Evolutionary conservation across 2,888 invertebrate genomes (phyloP).

Genomic region (Synergus laeviventris): DNA sequence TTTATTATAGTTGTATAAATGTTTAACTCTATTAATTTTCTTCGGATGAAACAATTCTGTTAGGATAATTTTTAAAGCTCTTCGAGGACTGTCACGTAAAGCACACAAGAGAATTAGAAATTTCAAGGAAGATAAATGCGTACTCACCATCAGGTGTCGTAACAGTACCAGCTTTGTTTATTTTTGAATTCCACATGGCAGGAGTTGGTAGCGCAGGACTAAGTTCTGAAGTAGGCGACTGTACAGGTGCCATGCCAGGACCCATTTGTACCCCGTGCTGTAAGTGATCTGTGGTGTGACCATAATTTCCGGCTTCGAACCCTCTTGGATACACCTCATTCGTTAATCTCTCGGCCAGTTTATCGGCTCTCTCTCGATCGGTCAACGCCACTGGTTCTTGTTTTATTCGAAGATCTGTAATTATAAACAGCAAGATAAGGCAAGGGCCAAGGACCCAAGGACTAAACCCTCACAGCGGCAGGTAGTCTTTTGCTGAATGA

Average conservation of each 20-base stretch:
- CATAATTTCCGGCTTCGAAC: constrained; percentile 72
- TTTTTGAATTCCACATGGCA: constrained; percentile 79
- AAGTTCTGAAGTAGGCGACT: constrained; percentile 76
- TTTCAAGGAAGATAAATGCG: background rate
- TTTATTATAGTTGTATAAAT: too few relatives aligned
- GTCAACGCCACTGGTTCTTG: constrained; percentile 79
- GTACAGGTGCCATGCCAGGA: constrained; percentile 68
- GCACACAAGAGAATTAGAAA: too few relatives aligned
- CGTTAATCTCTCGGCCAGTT: constrained; percentile 69
- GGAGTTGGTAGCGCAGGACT: constrained; percentile 75
- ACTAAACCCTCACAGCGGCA: too few relatives aligned
- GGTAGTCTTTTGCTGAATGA: too few relatives aligned
- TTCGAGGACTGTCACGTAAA: too few relatives aligned
- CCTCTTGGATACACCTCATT: constrained; percentile 70
- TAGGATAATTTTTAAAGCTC: too few relatives aligned
- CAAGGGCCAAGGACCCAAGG: too few relatives aligned
- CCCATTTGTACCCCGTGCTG: constrained; percentile 66
- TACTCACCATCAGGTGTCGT: constrained; percentile 83
- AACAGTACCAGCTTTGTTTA: constrained; percentile 85
- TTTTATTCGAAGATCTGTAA: constrained; percentile 76
- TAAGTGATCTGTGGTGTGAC: constrained; percentile 62
- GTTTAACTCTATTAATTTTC: too few relatives aligned
- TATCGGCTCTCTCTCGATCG: constrained; percentile 72
- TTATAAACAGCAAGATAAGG: too few relatives aligned
- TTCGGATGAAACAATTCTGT: too few relatives aligned